These are phyloP conservation scores for Coranthus polyacanthus DNA, from an alignment of 2,797 vertebrate genomes.

Conservation along the genomic window DNA sequence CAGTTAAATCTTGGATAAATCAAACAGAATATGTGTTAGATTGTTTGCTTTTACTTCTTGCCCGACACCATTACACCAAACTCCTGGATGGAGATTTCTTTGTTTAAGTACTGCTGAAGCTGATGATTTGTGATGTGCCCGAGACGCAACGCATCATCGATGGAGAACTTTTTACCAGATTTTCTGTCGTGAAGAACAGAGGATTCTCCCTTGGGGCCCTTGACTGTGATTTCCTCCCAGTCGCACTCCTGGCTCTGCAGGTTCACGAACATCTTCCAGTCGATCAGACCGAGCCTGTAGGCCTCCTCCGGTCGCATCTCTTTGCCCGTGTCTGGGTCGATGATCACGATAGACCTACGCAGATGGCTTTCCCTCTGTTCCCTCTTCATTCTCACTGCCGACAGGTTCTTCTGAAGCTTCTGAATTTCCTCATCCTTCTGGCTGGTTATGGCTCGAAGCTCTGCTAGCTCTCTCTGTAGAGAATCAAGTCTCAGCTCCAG, in stretches of 20 bases:
- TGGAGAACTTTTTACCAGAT: slow-evolving; percentile 95
- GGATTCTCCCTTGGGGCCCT: slow-evolving; percentile 92
- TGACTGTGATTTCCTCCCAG: slow-evolving; percentile 97
- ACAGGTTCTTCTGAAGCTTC: slow-evolving; percentile 90
- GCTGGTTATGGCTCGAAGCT: slow-evolving; percentile 87
- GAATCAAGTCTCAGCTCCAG: slow-evolving; percentile 90
- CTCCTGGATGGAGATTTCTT: slow-evolving; percentile 97
- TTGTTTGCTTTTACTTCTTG: slow-evolving; percentile 71
- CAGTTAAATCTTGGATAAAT: slow-evolving; percentile 11
- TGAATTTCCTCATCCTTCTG: slow-evolving; percentile 94
- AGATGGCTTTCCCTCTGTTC: slow-evolving; percentile 97
- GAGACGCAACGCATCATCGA: slow-evolving; percentile 91
- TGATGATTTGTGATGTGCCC: slow-evolving; percentile 90
- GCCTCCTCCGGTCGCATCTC: slow-evolving; percentile 97
- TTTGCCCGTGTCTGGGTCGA: slow-evolving; percentile 94
- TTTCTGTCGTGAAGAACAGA: slow-evolving; percentile 95
- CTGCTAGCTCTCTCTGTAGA: slow-evolving; percentile 90
- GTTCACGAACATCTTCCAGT: slow-evolving; percentile 98
- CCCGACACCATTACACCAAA: slow-evolving; percentile 94
- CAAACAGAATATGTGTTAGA: slow-evolving; percentile 10
- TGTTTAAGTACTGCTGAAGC: slow-evolving; percentile 93
- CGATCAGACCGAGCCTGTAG: slow-evolving; percentile 92
- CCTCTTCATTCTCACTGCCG: slow-evolving; percentile 89
- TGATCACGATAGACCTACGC: slow-evolving; percentile 95
- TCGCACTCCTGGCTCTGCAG: slow-evolving; percentile 97